Evolutionary conservation across 2,113 vertebrate species (phyloP).

Genomic region (Isurus oxyrinchus): DNA sequence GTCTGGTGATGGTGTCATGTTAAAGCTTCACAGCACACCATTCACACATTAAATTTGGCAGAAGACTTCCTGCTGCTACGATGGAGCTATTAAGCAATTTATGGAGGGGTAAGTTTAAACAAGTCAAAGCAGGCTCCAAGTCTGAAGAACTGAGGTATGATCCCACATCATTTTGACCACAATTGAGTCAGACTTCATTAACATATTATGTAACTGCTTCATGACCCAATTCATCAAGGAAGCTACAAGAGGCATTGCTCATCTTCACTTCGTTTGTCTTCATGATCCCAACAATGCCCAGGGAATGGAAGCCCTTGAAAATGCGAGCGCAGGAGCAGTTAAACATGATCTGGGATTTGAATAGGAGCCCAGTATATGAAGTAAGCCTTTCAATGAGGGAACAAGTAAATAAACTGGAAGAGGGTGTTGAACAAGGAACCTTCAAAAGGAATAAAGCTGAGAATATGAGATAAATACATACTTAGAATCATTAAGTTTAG

Average conservation of each 20-base stretch:
- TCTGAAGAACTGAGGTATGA: neutral
- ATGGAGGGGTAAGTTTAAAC: neutral
- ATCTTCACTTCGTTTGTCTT: neutral
- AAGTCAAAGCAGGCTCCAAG: neutral
- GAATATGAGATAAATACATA: neutral
- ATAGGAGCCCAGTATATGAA: neutral
- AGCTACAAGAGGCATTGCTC: neutral
- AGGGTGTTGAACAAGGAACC: neutral
- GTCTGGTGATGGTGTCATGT: neutral
- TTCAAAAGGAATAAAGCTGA: neutral
- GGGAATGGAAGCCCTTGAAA: neutral
- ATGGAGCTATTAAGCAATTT: neutral
- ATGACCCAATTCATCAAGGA: neutral
- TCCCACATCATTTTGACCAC: neutral
- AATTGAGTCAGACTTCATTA: neutral
- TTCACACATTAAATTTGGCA: neutral
- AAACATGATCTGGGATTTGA: neutral
- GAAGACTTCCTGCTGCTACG: neutral
- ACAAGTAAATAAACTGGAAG: neutral
- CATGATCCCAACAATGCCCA: neutral
- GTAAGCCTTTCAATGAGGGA: neutral
- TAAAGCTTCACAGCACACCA: neutral
- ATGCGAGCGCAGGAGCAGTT: neutral
- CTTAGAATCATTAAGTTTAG: neutral
- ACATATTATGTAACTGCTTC: neutral